Evolutionary conservation across 1,140 invertebrate species (phyloP), one percentile per base, ranked within the genome.

Genomic region (Polypedilum vanderplanki): DNA sequence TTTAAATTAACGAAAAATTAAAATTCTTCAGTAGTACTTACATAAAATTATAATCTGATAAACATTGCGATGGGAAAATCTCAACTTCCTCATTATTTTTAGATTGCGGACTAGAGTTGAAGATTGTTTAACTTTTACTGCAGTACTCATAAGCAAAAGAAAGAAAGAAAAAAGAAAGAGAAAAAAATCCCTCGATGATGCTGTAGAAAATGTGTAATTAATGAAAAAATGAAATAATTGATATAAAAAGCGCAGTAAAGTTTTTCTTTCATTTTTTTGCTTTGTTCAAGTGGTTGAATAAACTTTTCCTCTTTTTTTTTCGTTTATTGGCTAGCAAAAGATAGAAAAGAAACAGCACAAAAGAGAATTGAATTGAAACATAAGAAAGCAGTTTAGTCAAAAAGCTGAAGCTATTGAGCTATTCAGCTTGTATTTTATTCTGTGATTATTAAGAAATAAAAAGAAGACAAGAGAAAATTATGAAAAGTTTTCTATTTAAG

Each of bases 161-260:
- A 65, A 15, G 18, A n/a, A 67, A 67, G 15, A 7, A 22, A 70
- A 7, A 18, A 7, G 46, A 57, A 15, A 57, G n/a, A 46, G n/a
- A 46, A 46, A 46, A 57, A 57, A 57, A 33, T 33, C 24, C 24
- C 24, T 33, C 24, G 24, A 33, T 33, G 24, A 33, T 33, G 10
- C 46, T 17, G 46, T 3, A 12, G 46, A 57, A 57, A 18, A 70
- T 70, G 65, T 70, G 65, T 70, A 70, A 70, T 70, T 70, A 70
- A 70, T 70, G 65, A 70, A 70, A 70, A 20, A 70, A 70, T 57
- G 46, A 70, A 70, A 70, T 70, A 70, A 70, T 70, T 70, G 65
- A 70, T 70, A 70, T 57, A 70, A 70, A 70, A 70, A 70, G 65
- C 65, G 65, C 65, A 70, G 65, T 22, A 70, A 70, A 22, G 7